Base-by-base conservation (phyloP, 2,888 invertebrate genomes). In the Drosophila limbata region DNA sequence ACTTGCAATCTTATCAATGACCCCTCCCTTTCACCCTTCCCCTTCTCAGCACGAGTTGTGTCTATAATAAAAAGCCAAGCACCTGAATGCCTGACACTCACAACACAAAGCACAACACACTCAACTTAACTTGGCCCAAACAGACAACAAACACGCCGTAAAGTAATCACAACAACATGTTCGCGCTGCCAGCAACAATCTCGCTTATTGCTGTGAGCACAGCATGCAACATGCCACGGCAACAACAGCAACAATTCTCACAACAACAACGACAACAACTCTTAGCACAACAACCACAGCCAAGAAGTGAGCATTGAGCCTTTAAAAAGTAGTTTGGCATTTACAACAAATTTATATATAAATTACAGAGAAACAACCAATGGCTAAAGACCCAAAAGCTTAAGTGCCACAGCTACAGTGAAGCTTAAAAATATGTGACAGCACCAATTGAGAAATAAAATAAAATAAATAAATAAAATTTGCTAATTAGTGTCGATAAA, bases 1-100 rank as follows among this genome's bases (percentile, higher is more conserved):
- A 73, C 70, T 69, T 48, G 56, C 59, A 69, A 79, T 75, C 69
- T 74, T 74, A 79, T 79, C 77, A 62, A 59, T 52, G 62, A 37
- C 6, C 37, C 37, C 35, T 13, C n/a, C 13, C 35, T 13, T 0
- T 4, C 40, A n/a, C 45, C 17, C 1, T 39, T 0, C 31, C 19
- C 35, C 42, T 21, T 5, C 13, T n/a, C n/a, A n/a, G n/a, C n/a
- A 2, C 37, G 9, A 10, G 11, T 13, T 28, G 28, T 40, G 10
- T 15, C 44, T 21, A 33, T 33, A 73, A 61, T 55, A 64, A 64
- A 60, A 67, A 21, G 40, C 52, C 50, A 51, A 55, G 62, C 37
- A 53, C 56, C 40, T 44, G 55, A 17, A 42, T 42, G 8, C 31
- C 55, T 15, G 19, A n/a, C 37, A 62, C 35, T 17, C 15, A 48